Percentiles rank a stretch among this genome's conserved stretches.
Conservation (phyloP, 2,113 vertebrate species). For the Hirundichthys speculiger region DNA sequence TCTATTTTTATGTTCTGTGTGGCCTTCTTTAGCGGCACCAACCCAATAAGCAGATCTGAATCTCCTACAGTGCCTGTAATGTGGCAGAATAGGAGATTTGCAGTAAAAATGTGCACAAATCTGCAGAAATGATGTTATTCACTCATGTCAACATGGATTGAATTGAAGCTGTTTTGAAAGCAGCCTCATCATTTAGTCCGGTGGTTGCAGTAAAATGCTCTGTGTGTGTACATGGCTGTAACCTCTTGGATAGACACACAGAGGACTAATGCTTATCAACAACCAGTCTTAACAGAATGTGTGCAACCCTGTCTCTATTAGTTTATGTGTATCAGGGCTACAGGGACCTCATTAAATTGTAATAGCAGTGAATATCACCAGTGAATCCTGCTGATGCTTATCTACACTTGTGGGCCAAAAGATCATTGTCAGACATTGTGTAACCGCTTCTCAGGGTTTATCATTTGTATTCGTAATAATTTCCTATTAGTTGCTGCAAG, state of each 20-base stretch:
- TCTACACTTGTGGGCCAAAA: too few species aligned
- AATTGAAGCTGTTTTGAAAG: not conserved
- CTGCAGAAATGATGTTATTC: not conserved
- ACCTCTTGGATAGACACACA: conserved; percentile 11
- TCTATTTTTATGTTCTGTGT: not conserved
- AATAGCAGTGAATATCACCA: conserved; percentile 49
- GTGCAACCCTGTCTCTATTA: conserved; percentile 43
- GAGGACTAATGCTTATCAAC: conserved; percentile 35
- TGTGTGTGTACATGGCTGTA: too few species aligned
- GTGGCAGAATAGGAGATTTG: not conserved
- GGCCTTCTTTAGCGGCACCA: not conserved
- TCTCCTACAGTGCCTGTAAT: not conserved
- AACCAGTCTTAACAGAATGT: conserved; percentile 37
- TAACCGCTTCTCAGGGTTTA: too few species aligned
- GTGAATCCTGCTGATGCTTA: too few species aligned
- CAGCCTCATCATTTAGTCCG: not conserved
- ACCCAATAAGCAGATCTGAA: not conserved
- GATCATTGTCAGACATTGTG: too few species aligned
- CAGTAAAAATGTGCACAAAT: conserved; percentile 1
- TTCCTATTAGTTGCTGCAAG: too few species aligned
- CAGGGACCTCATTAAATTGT: conserved; percentile 39
- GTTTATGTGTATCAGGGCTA: conserved; percentile 14
- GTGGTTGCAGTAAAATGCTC: not conserved
- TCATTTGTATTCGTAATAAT: too few species aligned
- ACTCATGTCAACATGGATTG: not conserved